Percentiles rank a stretch among this genome's conserved stretches.
Conservation (phyloP, 64 coral and sea anemone species). For the Stichodactyla helianthus region DNA sequence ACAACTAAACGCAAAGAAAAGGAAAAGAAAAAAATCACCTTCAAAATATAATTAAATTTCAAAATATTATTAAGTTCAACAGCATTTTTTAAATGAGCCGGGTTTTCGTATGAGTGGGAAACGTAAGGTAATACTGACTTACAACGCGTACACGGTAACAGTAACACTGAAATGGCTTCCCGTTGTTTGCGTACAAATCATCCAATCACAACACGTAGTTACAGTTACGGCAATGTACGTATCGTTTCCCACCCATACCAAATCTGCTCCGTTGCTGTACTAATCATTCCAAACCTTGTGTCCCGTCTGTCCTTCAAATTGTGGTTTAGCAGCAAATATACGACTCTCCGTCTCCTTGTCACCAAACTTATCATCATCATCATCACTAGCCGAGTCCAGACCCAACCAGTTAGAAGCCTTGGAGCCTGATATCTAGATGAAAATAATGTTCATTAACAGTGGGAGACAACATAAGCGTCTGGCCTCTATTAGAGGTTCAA, state of each 20-base stretch:
- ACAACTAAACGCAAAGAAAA: constrained; percentile 41
- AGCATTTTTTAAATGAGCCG: no score
- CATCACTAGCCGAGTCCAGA: constrained; percentile 54
- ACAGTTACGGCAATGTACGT: no score
- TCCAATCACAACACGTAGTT: no score
- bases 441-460: neutral
- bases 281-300: constrained; percentile 53
- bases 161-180: no score
- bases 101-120: no score
- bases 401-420: constrained; percentile 85
- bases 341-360: constrained; percentile 2
- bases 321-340: constrained; percentile 61
- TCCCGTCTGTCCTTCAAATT: constrained; percentile 86
- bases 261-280: neutral
- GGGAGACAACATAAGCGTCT: neutral
- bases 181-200: no score
- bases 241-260: neutral
- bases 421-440: constrained; percentile 71
- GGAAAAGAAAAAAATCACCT: neutral
- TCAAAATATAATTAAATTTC: no score
- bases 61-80: no score
- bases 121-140: no score
- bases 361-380: neutral
- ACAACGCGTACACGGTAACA: no score
- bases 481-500: no score